These are phyloP conservation scores for Turritopsis rubra DNA, from an alignment of 30 jellyfish, hydroid and myxozoan genomes.

Conservation along the genomic window DNA sequence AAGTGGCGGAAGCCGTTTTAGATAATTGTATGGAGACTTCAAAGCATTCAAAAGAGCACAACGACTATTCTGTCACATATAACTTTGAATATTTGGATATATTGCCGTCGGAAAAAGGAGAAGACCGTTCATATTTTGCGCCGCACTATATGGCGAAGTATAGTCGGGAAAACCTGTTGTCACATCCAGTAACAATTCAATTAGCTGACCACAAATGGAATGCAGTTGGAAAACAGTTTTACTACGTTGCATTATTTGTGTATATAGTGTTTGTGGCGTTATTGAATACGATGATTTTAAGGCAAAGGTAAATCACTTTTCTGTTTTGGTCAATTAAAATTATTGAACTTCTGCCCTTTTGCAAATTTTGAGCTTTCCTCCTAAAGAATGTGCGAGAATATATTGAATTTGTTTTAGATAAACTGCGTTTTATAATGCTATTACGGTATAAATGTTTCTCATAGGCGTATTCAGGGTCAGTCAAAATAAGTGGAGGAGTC, in stretches of 20 bases:
- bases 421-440: slow-evolving; percentile 57
- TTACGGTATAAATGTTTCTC: slow-evolving; percentile 47
- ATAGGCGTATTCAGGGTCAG: too few relatives aligned
- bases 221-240: slow-evolving; percentile 55
- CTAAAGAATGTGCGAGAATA: neutral
- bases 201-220: slow-evolving; percentile 69
- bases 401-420: too few relatives aligned
- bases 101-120: slow-evolving; percentile 12
- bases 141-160: slow-evolving; percentile 59
- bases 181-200: slow-evolving; percentile 54
- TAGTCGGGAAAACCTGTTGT: slow-evolving; percentile 54
- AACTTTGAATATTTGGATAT: slow-evolving; percentile 58
- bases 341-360: neutral
- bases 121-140: slow-evolving; percentile 24
- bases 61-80: too few relatives aligned
- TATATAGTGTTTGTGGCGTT: slow-evolving; percentile 63
- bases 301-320: slow-evolving; percentile 51
- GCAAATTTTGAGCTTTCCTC: too few relatives aligned
- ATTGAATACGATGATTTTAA: slow-evolving; percentile 61
- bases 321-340: too few relatives aligned
- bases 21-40: too few relatives aligned
- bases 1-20: too few relatives aligned
- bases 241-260: slow-evolving; percentile 32
- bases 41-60: too few relatives aligned
- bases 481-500: too few relatives aligned